phyloP scores from a whole-genome alignment of 2,113 vertebrate species.

The Donacobius atricapilla region DNA sequence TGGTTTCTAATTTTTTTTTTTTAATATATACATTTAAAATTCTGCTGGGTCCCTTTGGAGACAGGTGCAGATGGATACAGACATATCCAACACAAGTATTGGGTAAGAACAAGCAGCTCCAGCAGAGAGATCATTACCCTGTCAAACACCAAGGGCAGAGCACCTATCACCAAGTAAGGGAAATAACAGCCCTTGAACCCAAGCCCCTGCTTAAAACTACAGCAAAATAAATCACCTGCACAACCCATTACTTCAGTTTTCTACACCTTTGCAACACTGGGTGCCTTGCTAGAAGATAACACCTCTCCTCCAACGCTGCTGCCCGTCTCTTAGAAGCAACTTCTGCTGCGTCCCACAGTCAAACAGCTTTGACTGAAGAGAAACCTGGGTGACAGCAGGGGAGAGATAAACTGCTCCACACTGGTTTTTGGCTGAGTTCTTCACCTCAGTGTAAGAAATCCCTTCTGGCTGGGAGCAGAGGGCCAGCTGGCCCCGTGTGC shows the following conservation, averaged over 20 bases:
- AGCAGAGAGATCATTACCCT: neutral
- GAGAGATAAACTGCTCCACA: neutral
- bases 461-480: neutral
- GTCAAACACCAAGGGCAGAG: neutral
- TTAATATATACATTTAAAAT: neutral
- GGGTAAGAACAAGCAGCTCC: neutral
- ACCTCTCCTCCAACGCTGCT: neutral
- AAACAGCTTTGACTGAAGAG: neutral
- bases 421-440: neutral
- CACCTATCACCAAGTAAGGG: fast-evolving
- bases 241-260: neutral
- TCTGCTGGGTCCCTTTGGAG: neutral
- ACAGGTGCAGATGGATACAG: neutral
- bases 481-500: neutral
- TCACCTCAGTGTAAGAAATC: fast-evolving
- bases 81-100: fast-evolving
- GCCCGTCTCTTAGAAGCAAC: neutral
- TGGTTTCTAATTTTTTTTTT: neutral
- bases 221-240: neutral
- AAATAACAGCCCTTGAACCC: neutral
- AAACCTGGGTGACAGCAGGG: neutral
- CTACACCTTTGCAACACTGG: neutral
- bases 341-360: neutral
- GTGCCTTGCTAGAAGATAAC: neutral
- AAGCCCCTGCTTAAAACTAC: neutral